phyloP scores from a whole-genome alignment of 2,888 invertebrate genomes.

The Caenorhabditis macrosperma region DNA sequence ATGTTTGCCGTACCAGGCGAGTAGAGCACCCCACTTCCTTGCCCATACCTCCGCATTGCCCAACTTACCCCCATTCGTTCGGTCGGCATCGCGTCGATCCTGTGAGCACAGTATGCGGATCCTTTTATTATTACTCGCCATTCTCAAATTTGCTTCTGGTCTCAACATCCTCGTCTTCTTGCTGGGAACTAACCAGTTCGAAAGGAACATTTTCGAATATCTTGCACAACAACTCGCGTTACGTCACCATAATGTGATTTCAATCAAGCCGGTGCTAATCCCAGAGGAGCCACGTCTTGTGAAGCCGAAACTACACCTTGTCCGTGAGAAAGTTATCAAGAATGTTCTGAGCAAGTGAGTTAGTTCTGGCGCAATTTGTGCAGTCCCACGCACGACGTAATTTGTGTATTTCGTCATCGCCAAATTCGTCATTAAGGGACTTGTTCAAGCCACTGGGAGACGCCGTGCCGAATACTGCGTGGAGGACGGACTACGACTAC shows the following conservation, averaged over 20 bases:
- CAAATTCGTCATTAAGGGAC: slow-evolving; percentile 54
- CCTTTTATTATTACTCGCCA: slow-evolving; percentile 25
- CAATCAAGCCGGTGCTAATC: slow-evolving; percentile 78
- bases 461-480: slow-evolving; percentile 72
- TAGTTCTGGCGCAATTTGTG: background rate
- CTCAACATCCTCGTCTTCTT: slow-evolving; percentile 78
- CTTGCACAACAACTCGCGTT: slow-evolving; percentile 79
- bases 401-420: slow-evolving; percentile 29
- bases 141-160: slow-evolving; percentile 38
- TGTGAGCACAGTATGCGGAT: slow-evolving; percentile 31
- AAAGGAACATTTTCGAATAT: slow-evolving; percentile 76
- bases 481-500: slow-evolving; percentile 72
- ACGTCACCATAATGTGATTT: slow-evolving; percentile 75
- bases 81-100: background rate
- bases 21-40: slow-evolving; percentile 21
- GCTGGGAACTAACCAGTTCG: slow-evolving; percentile 78
- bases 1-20: slow-evolving; percentile 61
- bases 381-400: slow-evolving; percentile 6
- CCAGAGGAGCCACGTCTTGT: slow-evolving; percentile 80
- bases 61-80: background rate
- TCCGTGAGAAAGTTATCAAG: slow-evolving; percentile 78
- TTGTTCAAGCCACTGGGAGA: slow-evolving; percentile 75
- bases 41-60: slow-evolving; percentile 36
- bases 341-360: slow-evolving; percentile 74
- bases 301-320: slow-evolving; percentile 77